Evolutionary conservation across 2,113 vertebrate genomes (phyloP).

Genomic region (Corythornis vintsioides): DNA sequence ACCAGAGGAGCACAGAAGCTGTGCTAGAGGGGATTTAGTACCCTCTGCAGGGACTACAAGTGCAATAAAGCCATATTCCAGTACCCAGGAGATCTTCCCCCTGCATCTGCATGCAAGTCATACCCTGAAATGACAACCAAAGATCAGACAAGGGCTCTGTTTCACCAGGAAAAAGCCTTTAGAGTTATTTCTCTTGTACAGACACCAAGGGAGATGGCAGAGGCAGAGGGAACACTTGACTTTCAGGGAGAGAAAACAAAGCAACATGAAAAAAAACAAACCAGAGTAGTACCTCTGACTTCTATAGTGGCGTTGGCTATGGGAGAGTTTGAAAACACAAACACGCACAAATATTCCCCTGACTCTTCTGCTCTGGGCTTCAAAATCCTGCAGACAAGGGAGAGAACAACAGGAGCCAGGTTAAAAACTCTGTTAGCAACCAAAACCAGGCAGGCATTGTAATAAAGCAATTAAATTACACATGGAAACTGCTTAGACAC

Average conservation of each 20-base stretch:
- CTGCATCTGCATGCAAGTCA: rapidly evolving
- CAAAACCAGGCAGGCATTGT: neutral
- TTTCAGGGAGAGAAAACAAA: neutral
- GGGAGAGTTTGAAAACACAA: conserved; percentile 86
- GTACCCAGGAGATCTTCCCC: rapidly evolving
- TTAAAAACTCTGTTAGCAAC: neutral
- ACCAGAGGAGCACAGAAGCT: neutral
- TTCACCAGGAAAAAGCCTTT: neutral
- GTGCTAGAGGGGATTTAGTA: neutral
- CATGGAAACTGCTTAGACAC: neutral
- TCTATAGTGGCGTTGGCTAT: conserved; percentile 96
- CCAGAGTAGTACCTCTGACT: conserved; percentile 89
- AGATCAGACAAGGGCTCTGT: neutral
- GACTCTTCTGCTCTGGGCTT: conserved; percentile 93
- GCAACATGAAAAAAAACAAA: neutral
- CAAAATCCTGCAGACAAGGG: conserved; percentile 81
- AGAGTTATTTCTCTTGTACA: neutral
- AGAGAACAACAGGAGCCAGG: conserved; percentile 31
- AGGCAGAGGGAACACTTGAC: neutral
- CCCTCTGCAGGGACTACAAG: neutral
- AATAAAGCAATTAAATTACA: neutral
- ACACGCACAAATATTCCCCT: conserved; percentile 96
- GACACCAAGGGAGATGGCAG: rapidly evolving
- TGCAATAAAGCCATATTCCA: rapidly evolving
- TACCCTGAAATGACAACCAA: neutral